Percentiles rank a stretch among this genome's conserved stretches.
phyloP scores from a whole-genome alignment of 2,888 invertebrate species.

The Liodrosophila aerea region DNA sequence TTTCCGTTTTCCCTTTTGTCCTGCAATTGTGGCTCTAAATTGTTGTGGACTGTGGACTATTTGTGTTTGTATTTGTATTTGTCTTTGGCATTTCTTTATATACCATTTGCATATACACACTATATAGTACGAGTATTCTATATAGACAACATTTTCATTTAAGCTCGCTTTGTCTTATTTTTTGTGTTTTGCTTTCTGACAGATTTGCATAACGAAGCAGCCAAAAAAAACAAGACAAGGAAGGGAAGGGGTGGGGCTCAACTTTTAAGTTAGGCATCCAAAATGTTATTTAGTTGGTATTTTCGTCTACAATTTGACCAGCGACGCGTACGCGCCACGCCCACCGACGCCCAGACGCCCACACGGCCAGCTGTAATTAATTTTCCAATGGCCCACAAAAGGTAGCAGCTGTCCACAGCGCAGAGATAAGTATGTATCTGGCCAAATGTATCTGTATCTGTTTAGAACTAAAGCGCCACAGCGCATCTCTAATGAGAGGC shows the following conservation, averaged over 20 bases:
- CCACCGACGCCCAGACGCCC: conserved; percentile 15
- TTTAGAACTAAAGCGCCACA: conserved; percentile 53
- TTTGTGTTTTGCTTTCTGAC: conserved; percentile 33
- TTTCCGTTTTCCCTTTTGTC: conserved; percentile 33
- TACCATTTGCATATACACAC: conserved; percentile 66
- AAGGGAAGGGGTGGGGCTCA: conserved; percentile 3
- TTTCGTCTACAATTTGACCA: conserved; percentile 55
- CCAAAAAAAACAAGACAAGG: conserved; percentile 30
- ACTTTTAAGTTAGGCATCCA: conserved; percentile 43
- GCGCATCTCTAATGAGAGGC: conserved; percentile 62
- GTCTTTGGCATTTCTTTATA: conserved; percentile 60
- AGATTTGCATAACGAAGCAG: conserved; percentile 78
- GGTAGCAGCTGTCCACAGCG: conserved; percentile 47
- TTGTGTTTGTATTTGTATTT: conserved; percentile 58
- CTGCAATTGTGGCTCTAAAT: conserved; percentile 31
- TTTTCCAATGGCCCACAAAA: conserved; percentile 55
- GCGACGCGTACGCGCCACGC: conserved; percentile 47
- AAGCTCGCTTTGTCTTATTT: conserved; percentile 33
- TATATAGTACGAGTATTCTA: conserved; percentile 56
- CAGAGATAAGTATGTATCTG: conserved; percentile 12
- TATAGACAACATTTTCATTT: conserved; percentile 69
- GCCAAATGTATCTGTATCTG: conserved; percentile 21
- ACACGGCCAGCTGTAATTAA: conserved; percentile 62
- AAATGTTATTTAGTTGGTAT: conserved; percentile 65
- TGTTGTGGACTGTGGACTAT: conserved; percentile 41